phyloP scores from a whole-genome alignment of 2,113 vertebrate species.

The Gasterosteus aculeatus region DNA sequence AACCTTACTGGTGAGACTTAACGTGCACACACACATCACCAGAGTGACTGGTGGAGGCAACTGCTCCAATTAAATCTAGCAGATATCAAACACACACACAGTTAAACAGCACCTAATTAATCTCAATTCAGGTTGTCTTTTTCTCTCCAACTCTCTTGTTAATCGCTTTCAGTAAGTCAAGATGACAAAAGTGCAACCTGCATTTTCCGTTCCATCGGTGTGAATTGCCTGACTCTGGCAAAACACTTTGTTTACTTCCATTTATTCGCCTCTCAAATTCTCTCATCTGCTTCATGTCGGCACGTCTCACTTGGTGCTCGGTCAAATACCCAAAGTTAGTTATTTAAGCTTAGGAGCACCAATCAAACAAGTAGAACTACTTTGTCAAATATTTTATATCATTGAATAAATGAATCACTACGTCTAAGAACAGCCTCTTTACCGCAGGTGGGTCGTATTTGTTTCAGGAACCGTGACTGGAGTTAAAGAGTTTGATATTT shows the following conservation, averaged over 20 bases:
- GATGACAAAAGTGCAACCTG: slow-evolving; percentile 17
- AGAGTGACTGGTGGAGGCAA: background rate
- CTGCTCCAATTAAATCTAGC: background rate
- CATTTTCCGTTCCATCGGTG: background rate
- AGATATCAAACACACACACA: background rate
- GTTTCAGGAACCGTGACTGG: fast-evolving
- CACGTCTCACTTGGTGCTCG: too few relatives aligned
- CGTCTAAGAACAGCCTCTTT: background rate
- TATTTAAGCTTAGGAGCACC: too few relatives aligned
- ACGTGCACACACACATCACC: background rate
- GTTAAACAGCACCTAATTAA: slow-evolving; percentile 18
- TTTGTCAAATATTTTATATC: too few relatives aligned
- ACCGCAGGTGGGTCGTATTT: too few relatives aligned
- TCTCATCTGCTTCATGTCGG: background rate
- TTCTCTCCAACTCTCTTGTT: slow-evolving; percentile 15
- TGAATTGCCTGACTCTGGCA: background rate
- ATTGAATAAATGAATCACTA: too few relatives aligned
- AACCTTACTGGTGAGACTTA: background rate
- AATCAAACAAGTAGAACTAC: too few relatives aligned
- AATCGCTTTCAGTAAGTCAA: slow-evolving; percentile 27
- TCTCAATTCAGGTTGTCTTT: slow-evolving; percentile 20
- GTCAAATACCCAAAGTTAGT: too few relatives aligned
- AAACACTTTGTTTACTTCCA: background rate
- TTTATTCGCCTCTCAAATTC: background rate
- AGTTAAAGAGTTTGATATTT: background rate